Base-by-base conservation (phyloP, 1,140 invertebrate genomes). In the Pygmarrhopalites habei region DNA sequence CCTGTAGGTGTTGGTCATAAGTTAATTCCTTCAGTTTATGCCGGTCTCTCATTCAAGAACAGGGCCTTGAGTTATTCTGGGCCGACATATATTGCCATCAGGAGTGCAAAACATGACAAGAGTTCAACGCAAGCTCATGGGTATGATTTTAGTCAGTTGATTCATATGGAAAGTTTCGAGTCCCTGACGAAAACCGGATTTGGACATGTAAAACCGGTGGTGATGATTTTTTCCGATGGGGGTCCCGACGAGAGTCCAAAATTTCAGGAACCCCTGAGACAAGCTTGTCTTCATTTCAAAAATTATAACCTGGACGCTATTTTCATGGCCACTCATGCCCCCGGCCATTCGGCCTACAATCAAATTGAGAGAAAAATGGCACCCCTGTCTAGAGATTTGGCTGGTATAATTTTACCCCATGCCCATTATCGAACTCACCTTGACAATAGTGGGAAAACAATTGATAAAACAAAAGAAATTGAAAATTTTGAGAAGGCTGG, bases 321-420 rank as follows among this genome's bases (percentile, higher is more conserved):
- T 51, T 78, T 73, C 65, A 73, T 77, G 43, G 70, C 71, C 19
- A 76, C 74, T 7, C 75, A 79, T 73, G 75, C 77, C 47, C 75
- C 75, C 47, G 74, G 74, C 23, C 58, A 71, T 25, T 72, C 68
- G 58, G 73, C 76, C 12, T 78, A 69, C 68, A 74, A 72, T 64
- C 53, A 59, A 29, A 72, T 73, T 7, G 72, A 74, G 52, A 47
- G 72, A 55, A 41, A 68, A 55, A 74, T 77, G 75, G 76, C 75
- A 43, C 74, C 76, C 26, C 62, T 78, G 28, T 74, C 72, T 67
- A 62, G 62, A 43, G 70, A 75, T 67, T 69, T 77, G 43, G 43
- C 73, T 56, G 74, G 75, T 35, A 26, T 77, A 5, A 73, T 77
- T 49, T 63, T 77, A 30, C 67, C 67, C 62, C 72, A 75, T 70